Evolutionary conservation across 2,113 vertebrate genomes (phyloP).

Genomic region (Vireo altiloquus): DNA sequence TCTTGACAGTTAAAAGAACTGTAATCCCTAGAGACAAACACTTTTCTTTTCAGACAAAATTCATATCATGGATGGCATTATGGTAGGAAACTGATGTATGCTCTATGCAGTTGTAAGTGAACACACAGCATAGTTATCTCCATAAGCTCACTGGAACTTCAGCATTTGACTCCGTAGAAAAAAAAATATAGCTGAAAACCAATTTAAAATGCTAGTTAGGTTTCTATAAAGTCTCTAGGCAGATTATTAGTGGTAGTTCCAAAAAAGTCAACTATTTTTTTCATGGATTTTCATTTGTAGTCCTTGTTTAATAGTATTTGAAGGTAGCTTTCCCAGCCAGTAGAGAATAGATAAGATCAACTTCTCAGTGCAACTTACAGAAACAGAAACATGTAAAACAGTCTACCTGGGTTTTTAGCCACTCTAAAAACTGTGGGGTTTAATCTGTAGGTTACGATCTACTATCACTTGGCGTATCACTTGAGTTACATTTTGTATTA

Average conservation of each 20-base stretch:
- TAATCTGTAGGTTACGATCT: neutral
- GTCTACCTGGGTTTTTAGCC: neutral
- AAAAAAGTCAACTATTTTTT: neutral
- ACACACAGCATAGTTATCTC: constrained; percentile 1
- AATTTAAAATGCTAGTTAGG: neutral
- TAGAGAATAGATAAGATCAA: neutral
- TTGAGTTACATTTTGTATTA: neutral
- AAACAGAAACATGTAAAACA: neutral
- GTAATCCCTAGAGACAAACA: constrained; percentile 32
- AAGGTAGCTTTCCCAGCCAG: neutral
- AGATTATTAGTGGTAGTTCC: neutral
- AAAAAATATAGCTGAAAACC: neutral
- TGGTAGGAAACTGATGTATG: neutral
- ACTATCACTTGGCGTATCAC: neutral
- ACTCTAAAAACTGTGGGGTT: neutral
- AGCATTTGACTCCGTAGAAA: neutral
- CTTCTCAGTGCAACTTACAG: neutral
- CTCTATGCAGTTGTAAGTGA: neutral
- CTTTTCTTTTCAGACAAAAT: constrained; percentile 65
- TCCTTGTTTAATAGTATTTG: neutral
- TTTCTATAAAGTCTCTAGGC: neutral
- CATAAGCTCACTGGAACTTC: neutral
- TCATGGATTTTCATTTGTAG: neutral
- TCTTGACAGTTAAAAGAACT: constrained; percentile 68
- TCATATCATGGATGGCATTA: constrained; percentile 10